phyloP scores from a whole-genome alignment of 2,888 invertebrate genomes.

The Lochmaea crataegi region DNA sequence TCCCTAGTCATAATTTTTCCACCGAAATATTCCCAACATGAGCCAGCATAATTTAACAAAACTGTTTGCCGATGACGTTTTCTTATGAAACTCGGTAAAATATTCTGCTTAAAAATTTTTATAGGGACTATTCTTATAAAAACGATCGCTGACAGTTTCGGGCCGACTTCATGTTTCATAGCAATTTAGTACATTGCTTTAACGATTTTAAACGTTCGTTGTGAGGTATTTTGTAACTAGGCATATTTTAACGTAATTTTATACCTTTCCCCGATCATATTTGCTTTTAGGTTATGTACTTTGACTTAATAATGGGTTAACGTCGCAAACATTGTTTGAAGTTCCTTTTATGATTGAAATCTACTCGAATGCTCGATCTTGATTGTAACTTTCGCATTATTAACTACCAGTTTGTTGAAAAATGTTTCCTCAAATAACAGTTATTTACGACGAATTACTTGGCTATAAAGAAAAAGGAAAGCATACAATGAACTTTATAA shows the following conservation, averaged over 20 bases:
- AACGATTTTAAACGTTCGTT: neutral
- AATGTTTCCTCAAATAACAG: neutral
- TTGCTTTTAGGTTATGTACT: conserved; percentile 14
- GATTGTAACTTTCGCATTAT: neutral
- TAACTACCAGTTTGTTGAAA: neutral
- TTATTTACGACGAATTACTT: neutral
- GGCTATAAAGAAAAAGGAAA: neutral
- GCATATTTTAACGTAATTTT: conserved; percentile 13
- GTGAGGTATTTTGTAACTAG: conserved; percentile 17
- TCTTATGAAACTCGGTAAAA: neutral
- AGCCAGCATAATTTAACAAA: neutral
- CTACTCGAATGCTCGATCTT: neutral
- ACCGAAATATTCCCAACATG: neutral
- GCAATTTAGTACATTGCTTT: neutral
- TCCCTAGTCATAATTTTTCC: neutral
- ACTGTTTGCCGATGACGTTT: neutral
- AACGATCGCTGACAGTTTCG: conserved; percentile 5
- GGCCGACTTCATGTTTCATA: conserved; percentile 10
- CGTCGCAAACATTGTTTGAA: neutral
- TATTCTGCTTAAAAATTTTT: neutral
- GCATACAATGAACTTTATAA: neutral
- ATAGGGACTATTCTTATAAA: neutral
- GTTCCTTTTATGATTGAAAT: conserved; percentile 7
- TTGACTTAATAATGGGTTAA: conserved; percentile 13
- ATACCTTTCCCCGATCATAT: conserved; percentile 3